A percentile compares a stretch with the other conserved stretches of the same genome.
Evolutionary conservation across 2,113 vertebrate species (phyloP).

Genomic region (Chlorodrepanis virens): DNA sequence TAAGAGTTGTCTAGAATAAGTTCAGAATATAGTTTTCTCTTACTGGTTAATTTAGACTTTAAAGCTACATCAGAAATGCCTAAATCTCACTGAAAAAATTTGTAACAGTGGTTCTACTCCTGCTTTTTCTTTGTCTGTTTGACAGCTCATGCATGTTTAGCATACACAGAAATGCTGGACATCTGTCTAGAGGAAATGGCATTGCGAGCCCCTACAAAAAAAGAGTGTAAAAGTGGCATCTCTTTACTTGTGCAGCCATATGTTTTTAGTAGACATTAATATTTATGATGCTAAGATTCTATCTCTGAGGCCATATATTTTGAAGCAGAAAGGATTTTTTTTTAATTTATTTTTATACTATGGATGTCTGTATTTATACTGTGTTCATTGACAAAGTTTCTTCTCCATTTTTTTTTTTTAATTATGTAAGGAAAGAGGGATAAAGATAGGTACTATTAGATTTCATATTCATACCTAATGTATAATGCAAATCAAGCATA

Average conservation of each 20-base stretch:
- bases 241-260: background rate
- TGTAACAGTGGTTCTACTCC: background rate
- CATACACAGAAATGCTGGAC: background rate
- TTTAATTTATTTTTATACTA: background rate
- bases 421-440: background rate
- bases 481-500: background rate
- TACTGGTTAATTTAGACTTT: background rate
- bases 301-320: background rate
- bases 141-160: background rate
- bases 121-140: background rate
- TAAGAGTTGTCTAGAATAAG: background rate
- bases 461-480: background rate
- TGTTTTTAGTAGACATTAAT: background rate
- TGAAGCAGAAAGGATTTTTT: background rate
- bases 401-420: background rate
- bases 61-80: background rate
- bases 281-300: background rate
- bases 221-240: background rate
- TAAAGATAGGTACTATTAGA: background rate
- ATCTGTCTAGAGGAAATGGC: background rate
- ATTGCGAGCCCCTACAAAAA: background rate
- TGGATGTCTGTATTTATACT: background rate
- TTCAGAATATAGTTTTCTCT: background rate
- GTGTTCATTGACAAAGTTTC: background rate
- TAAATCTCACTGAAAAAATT: background rate